phyloP scores from a whole-genome alignment of 2,888 invertebrate genomes.

The Lasius fuliginosus region DNA sequence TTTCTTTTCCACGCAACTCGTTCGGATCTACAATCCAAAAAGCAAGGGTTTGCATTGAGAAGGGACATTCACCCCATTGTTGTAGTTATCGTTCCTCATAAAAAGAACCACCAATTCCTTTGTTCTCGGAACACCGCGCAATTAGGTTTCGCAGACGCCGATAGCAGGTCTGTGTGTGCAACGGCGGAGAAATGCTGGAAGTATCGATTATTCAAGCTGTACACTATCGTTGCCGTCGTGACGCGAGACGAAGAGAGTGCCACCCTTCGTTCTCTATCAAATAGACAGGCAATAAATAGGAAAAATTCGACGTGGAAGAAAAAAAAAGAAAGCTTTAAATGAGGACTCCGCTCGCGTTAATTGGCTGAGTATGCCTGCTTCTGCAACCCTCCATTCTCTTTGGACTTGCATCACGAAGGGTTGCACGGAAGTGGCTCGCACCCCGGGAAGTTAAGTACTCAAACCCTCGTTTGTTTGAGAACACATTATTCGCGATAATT shows the following conservation, averaged over 20 bases:
- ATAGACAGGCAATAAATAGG: constrained; percentile 15
- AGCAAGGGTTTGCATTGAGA: constrained; percentile 18
- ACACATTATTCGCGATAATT: constrained; percentile 46
- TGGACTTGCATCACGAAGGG: constrained; percentile 35
- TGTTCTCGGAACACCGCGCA: constrained; percentile 52
- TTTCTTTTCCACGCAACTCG: not conserved
- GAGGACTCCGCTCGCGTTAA: constrained; percentile 38
- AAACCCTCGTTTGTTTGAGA: constrained; percentile 32
- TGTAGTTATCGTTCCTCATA: constrained; percentile 35
- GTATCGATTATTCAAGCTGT: constrained; percentile 57
- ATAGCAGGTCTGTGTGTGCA: constrained; percentile 42
- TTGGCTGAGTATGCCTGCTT: constrained; percentile 36
- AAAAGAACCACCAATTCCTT: constrained; percentile 48
- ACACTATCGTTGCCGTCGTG: constrained; percentile 33
- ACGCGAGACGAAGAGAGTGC: constrained; percentile 19
- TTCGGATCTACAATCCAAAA: constrained; percentile 6
- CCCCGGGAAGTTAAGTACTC: constrained; percentile 46
- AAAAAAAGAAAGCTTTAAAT: constrained; percentile 11
- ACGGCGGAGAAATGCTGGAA: constrained; percentile 41
- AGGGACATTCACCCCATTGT: constrained; percentile 12
- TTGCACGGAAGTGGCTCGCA: constrained; percentile 35
- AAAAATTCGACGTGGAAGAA: not conserved
- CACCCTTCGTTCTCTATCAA: not conserved
- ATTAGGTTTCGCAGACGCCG: constrained; percentile 55
- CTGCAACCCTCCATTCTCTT: constrained; percentile 35